Conservation (phyloP, 1,140 invertebrate species). For the Drosophila teissieri region DNA sequence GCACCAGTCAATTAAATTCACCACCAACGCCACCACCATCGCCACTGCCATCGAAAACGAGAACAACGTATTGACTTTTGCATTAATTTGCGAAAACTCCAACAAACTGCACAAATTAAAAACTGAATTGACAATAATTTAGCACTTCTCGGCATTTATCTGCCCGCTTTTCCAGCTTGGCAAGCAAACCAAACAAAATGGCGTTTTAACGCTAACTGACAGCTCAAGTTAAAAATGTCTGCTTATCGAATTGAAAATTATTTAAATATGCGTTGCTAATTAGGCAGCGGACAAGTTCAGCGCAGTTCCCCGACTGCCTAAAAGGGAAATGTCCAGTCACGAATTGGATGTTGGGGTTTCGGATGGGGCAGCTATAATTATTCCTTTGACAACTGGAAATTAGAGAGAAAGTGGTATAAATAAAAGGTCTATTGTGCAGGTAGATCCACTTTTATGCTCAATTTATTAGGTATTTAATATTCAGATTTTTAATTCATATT, state of each 20-base stretch:
- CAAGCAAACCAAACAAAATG: conserved; percentile 70
- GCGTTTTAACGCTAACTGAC: conserved; percentile 80
- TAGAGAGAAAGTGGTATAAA: neutral
- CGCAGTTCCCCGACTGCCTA: conserved; percentile 26
- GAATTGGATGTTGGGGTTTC: neutral
- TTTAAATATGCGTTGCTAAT: conserved; percentile 84
- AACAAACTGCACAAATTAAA: conserved; percentile 79
- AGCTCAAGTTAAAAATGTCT: conserved; percentile 84
- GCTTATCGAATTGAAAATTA: conserved; percentile 84
- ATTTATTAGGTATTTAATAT: neutral
- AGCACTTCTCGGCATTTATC: conserved; percentile 76
- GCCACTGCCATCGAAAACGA: conserved; percentile 2
- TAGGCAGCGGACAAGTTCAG: conserved; percentile 75
- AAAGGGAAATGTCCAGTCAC: conserved; percentile 1
- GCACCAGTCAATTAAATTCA: conserved; percentile 76
- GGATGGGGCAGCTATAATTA: neutral
- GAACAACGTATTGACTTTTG: conserved; percentile 61
- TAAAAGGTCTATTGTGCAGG: no score
- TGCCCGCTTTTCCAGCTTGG: neutral
- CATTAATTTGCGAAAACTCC: conserved; percentile 73
- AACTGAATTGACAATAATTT: conserved; percentile 80
- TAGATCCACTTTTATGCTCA: neutral
- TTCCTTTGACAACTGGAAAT: neutral
- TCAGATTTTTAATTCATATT: neutral
- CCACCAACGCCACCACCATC: neutral